Evolutionary conservation across 2,113 vertebrate genomes (phyloP).

Genomic region (Neolamprologus sp.): DNA sequence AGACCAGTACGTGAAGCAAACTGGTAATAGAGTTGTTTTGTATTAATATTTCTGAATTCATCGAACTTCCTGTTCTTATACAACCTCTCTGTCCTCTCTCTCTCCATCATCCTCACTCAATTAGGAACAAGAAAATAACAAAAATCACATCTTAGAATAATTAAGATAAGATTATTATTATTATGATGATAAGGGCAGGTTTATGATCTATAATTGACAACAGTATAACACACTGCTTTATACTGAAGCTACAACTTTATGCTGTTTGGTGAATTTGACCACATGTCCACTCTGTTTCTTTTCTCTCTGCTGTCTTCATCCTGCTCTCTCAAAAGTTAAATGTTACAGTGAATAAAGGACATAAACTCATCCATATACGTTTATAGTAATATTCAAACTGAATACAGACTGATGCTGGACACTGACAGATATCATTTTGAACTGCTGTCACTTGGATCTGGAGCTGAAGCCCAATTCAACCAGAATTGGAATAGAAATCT

Average conservation of each 20-base stretch:
- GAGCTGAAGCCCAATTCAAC: background rate
- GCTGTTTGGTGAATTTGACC: rapidly evolving
- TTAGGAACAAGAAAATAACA: rapidly evolving
- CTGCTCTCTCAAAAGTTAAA: background rate
- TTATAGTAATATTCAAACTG: background rate
- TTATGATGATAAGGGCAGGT: rapidly evolving
- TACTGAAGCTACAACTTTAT: background rate
- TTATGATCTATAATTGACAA: rapidly evolving
- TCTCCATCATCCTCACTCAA: rapidly evolving
- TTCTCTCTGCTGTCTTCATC: background rate
- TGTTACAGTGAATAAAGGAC: rapidly evolving
- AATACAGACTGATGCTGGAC: rapidly evolving
- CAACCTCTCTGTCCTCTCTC: background rate
- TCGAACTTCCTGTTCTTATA: rapidly evolving
- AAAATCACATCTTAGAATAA: rapidly evolving
- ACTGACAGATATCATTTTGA: rapidly evolving
- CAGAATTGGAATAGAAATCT: background rate
- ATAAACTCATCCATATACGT: rapidly evolving
- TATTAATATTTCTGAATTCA: background rate
- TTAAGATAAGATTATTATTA: rapidly evolving
- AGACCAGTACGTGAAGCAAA: rapidly evolving
- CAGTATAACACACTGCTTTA: background rate
- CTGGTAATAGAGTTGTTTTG: rapidly evolving
- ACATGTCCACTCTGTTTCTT: background rate
- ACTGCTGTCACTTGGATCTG: rapidly evolving